phyloP scores from a whole-genome alignment of 2,888 invertebrate species.

The Callosobruchus maculatus region DNA sequence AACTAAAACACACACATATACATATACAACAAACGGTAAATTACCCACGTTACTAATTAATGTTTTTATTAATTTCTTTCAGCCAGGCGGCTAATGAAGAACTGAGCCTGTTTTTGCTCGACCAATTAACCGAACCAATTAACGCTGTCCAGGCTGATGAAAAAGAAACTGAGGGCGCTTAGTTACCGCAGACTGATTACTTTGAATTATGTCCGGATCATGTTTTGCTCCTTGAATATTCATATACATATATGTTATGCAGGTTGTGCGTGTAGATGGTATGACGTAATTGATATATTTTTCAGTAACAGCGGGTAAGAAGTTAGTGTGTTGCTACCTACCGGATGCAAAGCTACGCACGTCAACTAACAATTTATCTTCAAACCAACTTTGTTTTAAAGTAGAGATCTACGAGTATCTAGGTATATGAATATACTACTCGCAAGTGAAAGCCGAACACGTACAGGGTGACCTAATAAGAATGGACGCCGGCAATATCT shows the following conservation, averaged over 20 bases:
- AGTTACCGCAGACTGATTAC: not conserved
- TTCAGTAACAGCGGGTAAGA: not conserved
- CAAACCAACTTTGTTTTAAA: no score
- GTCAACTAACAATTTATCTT: no score
- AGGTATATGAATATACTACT: no score
- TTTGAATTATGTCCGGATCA: not conserved
- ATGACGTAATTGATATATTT: not conserved
- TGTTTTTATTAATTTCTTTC: constrained; percentile 17
- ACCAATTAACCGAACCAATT: not conserved
- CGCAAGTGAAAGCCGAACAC: no score
- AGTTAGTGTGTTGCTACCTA: not conserved
- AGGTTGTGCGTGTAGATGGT: not conserved
- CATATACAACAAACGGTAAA: constrained; percentile 9
- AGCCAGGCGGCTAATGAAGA: not conserved
- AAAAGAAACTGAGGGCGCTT: not conserved
- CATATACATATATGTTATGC: not conserved
- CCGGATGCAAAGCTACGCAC: no score
- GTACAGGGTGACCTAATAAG: no score
- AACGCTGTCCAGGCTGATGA: not conserved
- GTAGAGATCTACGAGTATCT: no score
- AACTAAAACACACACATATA: not conserved
- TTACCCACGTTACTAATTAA: constrained; percentile 13
- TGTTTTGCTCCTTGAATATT: not conserved
- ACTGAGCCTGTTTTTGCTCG: not conserved
- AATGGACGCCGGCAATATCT: no score